phyloP scores from a whole-genome alignment of 2,797 vertebrate genomes.

The Linurgus olivaceus region DNA sequence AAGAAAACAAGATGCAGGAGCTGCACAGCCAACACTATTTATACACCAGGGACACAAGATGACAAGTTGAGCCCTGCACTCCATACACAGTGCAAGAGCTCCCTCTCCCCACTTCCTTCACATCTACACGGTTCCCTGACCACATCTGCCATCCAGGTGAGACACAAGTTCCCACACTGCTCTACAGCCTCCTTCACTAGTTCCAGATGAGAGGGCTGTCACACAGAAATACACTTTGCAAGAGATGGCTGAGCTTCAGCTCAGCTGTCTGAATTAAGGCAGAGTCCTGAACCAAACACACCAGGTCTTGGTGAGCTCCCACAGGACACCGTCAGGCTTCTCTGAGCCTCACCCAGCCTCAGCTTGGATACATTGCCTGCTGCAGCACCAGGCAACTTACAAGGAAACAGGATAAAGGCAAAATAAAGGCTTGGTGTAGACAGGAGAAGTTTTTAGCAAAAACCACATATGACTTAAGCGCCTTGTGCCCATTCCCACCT shows the following conservation, averaged over 20 bases:
- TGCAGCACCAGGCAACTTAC: background rate
- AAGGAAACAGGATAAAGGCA: background rate
- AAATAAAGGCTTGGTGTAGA: background rate
- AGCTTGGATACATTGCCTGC: background rate
- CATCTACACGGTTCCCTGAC: background rate
- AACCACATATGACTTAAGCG: background rate
- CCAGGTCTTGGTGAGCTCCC: background rate
- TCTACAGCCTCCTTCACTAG: background rate
- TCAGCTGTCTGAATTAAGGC: background rate
- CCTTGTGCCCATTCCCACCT: background rate
- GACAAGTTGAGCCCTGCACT: accelerated
- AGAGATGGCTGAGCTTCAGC: background rate
- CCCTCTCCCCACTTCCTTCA: background rate
- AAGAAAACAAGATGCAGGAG: background rate
- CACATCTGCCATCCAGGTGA: accelerated
- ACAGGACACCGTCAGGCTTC: too few relatives aligned
- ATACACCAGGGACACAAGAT: background rate
- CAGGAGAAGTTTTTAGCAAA: background rate
- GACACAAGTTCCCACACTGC: background rate
- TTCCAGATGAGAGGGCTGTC: background rate
- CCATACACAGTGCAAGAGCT: accelerated
- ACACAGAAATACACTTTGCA: background rate
- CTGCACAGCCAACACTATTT: background rate
- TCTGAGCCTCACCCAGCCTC: accelerated
- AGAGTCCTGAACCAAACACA: background rate